Conservation (phyloP, 2,888 invertebrate species). For the Eristalis pertinax region DNA sequence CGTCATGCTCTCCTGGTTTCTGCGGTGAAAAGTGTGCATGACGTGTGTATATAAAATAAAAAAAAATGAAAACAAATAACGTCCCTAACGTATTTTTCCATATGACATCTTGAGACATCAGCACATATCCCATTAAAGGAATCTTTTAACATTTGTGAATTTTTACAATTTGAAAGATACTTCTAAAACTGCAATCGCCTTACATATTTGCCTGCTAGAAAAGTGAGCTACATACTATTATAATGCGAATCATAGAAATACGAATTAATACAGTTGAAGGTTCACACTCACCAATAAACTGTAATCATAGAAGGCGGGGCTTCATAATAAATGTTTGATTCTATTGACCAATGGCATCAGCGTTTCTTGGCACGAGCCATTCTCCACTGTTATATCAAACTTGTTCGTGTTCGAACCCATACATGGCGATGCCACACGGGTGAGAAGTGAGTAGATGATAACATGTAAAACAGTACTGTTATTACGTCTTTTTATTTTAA, state of each 20-base stretch:
- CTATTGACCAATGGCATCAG: slow-evolving; percentile 41
- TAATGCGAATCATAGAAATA: not conserved
- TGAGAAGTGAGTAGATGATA: too few relatives aligned
- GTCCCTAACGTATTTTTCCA: slow-evolving; percentile 45
- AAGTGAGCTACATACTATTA: not conserved
- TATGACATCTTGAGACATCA: slow-evolving; percentile 10
- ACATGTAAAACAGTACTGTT: too few relatives aligned
- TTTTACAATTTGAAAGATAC: not conserved
- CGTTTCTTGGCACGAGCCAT: not conserved
- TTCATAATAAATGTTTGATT: slow-evolving; percentile 1
- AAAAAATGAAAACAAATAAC: not conserved
- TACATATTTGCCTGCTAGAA: too few relatives aligned
- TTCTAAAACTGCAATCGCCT: not conserved
- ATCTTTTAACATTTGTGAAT: not conserved
- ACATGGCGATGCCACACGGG: not conserved
- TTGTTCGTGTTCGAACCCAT: not conserved
- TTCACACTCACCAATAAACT: slow-evolving; percentile 57
- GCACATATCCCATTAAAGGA: not conserved
- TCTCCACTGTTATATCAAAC: slow-evolving; percentile 15
- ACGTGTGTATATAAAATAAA: not conserved
- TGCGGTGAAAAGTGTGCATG: slow-evolving; percentile 17
- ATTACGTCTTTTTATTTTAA: not conserved
- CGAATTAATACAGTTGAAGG: slow-evolving; percentile 3
- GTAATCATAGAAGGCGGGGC: slow-evolving; percentile 44
- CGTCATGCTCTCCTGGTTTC: slow-evolving; percentile 47